These are phyloP conservation scores for Aphelinus certus DNA, from an alignment of 1,140 invertebrate genomes.

Conservation along the genomic window DNA sequence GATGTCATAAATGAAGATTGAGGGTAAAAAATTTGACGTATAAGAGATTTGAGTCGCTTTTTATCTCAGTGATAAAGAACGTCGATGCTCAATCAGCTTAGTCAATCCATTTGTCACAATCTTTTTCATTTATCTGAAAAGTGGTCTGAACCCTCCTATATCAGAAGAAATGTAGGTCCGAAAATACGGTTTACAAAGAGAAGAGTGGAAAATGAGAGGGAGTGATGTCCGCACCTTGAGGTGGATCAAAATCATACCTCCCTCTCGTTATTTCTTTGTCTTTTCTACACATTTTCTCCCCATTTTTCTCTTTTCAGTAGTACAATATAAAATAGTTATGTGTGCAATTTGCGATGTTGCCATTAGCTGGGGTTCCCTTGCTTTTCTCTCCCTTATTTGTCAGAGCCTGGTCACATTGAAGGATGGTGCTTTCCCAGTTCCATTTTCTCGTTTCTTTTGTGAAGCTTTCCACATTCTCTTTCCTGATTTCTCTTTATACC, in stretches of 20 bases:
- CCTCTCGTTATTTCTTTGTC: constrained; percentile 6
- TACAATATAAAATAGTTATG: too few relatives aligned
- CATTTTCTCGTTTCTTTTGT: constrained; percentile 26
- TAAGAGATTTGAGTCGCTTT: too few relatives aligned
- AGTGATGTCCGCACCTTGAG: constrained; percentile 41
- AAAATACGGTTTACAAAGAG: constrained; percentile 41
- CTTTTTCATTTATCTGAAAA: constrained; percentile 38
- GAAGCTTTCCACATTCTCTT: too few relatives aligned
- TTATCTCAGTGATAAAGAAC: too few relatives aligned
- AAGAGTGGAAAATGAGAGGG: constrained; percentile 39
- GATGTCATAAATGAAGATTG: too few relatives aligned
- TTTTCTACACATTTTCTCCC: background rate
- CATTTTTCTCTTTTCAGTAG: background rate
- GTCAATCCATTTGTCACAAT: constrained; percentile 32
- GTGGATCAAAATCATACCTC: constrained; percentile 7
- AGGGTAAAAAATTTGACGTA: too few relatives aligned
- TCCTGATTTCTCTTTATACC: constrained; percentile 34
- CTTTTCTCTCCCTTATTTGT: constrained; percentile 43
- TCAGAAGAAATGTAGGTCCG: constrained; percentile 35
- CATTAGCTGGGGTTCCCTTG: constrained; percentile 4
- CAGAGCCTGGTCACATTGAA: background rate
- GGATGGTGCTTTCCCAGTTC: constrained; percentile 30
- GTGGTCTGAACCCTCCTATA: background rate
- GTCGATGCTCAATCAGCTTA: background rate
- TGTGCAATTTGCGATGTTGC: constrained; percentile 20